Evolutionary conservation across 2,113 vertebrate species (phyloP), one percentile per base, ranked within the genome.

Genomic region (Apteryx mantelli): DNA sequence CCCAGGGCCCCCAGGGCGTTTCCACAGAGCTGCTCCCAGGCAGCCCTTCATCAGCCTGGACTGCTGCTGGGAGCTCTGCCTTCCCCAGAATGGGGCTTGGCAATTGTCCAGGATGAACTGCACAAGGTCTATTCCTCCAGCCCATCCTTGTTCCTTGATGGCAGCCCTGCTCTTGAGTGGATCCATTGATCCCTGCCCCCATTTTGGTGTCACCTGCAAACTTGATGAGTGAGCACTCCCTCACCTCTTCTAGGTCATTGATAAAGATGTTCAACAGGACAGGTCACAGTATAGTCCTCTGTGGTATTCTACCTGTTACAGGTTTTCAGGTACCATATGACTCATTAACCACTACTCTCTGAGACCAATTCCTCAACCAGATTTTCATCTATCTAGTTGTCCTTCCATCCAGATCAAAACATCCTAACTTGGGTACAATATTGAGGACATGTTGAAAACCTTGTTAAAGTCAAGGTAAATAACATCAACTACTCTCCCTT

Each of bases 251-350:
- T 5, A n/a, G 13, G 30, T 5, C 19, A 1, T 3, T 10, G 2
- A 40, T 3, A 17, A 79, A 65, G 11, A 11, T 26, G 14, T 44
- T 65, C 70, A 80, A 52, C 2, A 69, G 58, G 15, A 32, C 4
- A 5, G 0, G 0, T 28, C 9, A 46, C 1, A 0, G 18, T 32
- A 52, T 14, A 76, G 14, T 19, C 12, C 9, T 28, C 3, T 11
- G 1, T 5, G 6, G 55, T 56, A 28, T 28, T 28, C 53, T 55
- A 13, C 53, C 53, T n/a, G 11, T 40, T 55, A 58, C 9, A 26
- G 38, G 25, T 8, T 56, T 69, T 70, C 50, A 81, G 17, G 10
- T 3, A 80, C 20, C 16, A 9, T 4, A 11, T 3, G 46, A n/a
- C 1, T 2, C 5, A 7, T 30, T 79, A 55, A 9, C 8, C 1